These are phyloP conservation scores for Pionites leucogaster DNA, from an alignment of 2,113 vertebrate species.

Conservation along the genomic window DNA sequence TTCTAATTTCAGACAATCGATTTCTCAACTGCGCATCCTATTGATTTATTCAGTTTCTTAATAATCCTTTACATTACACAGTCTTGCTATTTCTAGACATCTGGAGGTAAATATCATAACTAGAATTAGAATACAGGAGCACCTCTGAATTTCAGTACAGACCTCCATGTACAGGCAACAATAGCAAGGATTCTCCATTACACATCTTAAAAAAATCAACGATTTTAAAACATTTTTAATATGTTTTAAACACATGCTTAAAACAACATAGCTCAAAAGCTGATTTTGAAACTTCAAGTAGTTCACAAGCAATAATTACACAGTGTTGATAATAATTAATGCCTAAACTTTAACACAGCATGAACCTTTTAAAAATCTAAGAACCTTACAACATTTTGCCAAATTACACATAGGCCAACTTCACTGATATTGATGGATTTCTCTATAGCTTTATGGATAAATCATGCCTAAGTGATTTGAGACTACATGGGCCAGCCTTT, in stretches of 20 bases:
- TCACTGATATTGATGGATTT: background rate
- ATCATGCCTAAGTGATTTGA: background rate
- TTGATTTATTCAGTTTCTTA: background rate
- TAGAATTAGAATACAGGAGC: background rate
- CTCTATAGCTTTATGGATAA: background rate
- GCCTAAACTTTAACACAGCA: background rate
- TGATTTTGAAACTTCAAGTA: background rate
- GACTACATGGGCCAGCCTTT: background rate
- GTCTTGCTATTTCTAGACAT: background rate
- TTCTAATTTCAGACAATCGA: background rate
- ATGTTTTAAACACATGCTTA: too few species aligned
- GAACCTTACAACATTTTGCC: background rate
- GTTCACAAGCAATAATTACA: background rate
- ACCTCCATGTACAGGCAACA: background rate
- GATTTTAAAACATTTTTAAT: background rate
- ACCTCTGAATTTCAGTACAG: background rate
- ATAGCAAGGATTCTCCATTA: background rate
- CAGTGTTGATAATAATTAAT: background rate
- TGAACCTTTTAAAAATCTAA: background rate
- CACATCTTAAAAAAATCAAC: background rate
- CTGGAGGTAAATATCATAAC: background rate
- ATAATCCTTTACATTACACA: background rate
- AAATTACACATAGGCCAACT: accelerated
- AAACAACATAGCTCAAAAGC: background rate
- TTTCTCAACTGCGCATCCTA: background rate